These are phyloP conservation scores for Ptilonorhynchus violaceus DNA, from an alignment of 2,113 vertebrate genomes.

Conservation along the genomic window DNA sequence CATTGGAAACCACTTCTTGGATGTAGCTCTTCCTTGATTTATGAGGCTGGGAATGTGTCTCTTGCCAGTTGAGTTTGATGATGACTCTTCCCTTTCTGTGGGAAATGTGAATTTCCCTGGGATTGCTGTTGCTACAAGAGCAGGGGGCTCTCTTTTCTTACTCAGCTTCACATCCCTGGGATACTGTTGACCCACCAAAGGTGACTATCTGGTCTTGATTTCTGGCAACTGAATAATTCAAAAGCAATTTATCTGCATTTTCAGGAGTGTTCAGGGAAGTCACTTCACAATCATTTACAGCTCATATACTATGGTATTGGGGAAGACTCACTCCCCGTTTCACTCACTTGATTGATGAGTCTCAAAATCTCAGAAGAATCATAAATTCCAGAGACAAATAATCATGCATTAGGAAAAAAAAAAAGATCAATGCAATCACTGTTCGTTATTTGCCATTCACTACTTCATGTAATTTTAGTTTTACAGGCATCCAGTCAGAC, in stretches of 20 bases:
- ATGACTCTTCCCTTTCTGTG: neutral
- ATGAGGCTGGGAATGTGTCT: neutral
- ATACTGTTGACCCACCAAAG: neutral
- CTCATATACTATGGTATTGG: neutral
- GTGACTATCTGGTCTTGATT: neutral
- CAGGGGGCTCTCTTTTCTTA: neutral
- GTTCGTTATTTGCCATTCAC: neutral
- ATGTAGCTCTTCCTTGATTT: neutral
- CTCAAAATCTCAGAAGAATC: constrained; percentile 30
- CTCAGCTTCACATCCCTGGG: neutral
- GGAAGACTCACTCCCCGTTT: neutral
- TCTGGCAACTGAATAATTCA: neutral
- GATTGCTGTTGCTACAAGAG: neutral
- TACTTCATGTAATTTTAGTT: neutral
- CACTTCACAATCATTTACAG: neutral
- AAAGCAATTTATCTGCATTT: constrained; percentile 28
- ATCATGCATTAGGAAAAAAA: neutral
- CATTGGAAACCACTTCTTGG: neutral
- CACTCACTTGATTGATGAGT: neutral
- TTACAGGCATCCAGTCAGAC: neutral
- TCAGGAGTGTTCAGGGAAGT: neutral
- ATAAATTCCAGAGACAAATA: constrained; percentile 24
- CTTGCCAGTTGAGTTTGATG: neutral
- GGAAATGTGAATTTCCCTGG: neutral
- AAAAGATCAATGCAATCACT: neutral